Percentiles rank a stretch among this genome's conserved stretches.
phyloP scores from a whole-genome alignment of 2,797 vertebrate species.

The Bradypodion pumilum region DNA sequence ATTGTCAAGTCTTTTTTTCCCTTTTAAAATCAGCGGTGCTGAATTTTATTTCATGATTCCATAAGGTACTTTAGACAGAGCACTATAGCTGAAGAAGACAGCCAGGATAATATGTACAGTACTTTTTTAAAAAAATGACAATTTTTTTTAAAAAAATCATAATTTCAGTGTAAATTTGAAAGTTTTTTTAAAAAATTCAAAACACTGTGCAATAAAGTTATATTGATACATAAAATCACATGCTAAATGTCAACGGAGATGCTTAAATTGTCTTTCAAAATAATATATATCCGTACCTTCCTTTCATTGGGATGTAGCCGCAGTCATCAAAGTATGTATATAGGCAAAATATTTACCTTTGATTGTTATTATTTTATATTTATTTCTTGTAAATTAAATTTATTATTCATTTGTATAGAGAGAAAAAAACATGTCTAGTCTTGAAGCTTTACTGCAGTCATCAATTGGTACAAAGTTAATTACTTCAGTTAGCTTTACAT shows the following conservation, averaged over 20 bases:
- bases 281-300: slow-evolving; percentile 52
- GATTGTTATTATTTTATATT: slow-evolving; percentile 73
- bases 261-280: slow-evolving; percentile 51
- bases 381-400: slow-evolving; percentile 81
- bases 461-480: slow-evolving; percentile 53
- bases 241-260: slow-evolving; percentile 46
- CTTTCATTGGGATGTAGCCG: slow-evolving; percentile 59
- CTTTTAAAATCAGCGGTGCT: slow-evolving; percentile 30
- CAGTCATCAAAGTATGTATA: slow-evolving; percentile 68
- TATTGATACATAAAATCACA: slow-evolving; percentile 58
- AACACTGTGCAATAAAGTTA: slow-evolving; percentile 45
- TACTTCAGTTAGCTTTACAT: slow-evolving; percentile 56
- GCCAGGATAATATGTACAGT: slow-evolving; percentile 51
- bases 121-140: slow-evolving; percentile 44
- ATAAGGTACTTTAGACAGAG: slow-evolving; percentile 50
- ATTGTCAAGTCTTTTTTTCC: slow-evolving; percentile 4
- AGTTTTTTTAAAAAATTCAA: slow-evolving; percentile 38
- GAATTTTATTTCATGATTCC: too few relatives aligned
- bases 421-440: slow-evolving; percentile 58
- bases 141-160: slow-evolving; percentile 41
- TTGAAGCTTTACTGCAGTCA: slow-evolving; percentile 60
- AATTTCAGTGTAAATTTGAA: slow-evolving; percentile 28
- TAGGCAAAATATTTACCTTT: slow-evolving; percentile 60
- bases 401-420: slow-evolving; percentile 72
- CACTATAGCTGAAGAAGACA: slow-evolving; percentile 45